phyloP scores from a whole-genome alignment of 2,888 invertebrate genomes.

The Disparrhopalites patrizii region DNA sequence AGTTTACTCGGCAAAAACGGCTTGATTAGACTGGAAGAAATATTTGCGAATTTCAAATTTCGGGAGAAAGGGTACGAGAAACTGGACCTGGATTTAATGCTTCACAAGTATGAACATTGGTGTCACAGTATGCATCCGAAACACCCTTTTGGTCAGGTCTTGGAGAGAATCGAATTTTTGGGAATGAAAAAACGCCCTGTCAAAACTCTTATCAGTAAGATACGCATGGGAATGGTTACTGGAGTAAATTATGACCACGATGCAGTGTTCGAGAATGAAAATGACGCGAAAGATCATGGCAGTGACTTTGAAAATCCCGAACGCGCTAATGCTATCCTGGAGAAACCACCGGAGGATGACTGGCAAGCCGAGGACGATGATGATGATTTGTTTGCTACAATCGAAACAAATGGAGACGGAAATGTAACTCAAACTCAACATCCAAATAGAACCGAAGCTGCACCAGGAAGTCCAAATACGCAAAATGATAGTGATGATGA shows the following conservation, averaged over 20 bases:
- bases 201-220: conserved; percentile 57
- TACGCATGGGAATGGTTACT: conserved; percentile 59
- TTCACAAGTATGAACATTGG: conserved; percentile 88
- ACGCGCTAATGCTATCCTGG: conserved; percentile 8
- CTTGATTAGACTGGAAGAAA: conserved; percentile 69
- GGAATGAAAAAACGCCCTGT: conserved; percentile 68
- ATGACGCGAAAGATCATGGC: conserved; percentile 8
- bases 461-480: not conserved
- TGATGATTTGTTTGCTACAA: conserved; percentile 16
- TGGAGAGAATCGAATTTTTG: conserved; percentile 72
- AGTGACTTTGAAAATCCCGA: not conserved
- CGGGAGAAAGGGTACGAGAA: conserved; percentile 78
- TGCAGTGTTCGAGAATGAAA: conserved; percentile 41
- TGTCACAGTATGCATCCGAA: conserved; percentile 86
- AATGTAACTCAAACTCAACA: not conserved
- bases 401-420: conserved; percentile 3
- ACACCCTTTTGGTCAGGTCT: conserved; percentile 78
- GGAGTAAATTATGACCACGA: conserved; percentile 53
- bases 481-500: not conserved
- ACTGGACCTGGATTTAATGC: conserved; percentile 71
- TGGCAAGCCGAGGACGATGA: conserved; percentile 58
- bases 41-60: conserved; percentile 77
- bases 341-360: conserved; percentile 50
- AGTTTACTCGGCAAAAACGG: conserved; percentile 73
- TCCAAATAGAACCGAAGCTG: not conserved